Base-by-base conservation (phyloP, 2,888 invertebrate species). In the Ornithoptera alexandrae region DNA sequence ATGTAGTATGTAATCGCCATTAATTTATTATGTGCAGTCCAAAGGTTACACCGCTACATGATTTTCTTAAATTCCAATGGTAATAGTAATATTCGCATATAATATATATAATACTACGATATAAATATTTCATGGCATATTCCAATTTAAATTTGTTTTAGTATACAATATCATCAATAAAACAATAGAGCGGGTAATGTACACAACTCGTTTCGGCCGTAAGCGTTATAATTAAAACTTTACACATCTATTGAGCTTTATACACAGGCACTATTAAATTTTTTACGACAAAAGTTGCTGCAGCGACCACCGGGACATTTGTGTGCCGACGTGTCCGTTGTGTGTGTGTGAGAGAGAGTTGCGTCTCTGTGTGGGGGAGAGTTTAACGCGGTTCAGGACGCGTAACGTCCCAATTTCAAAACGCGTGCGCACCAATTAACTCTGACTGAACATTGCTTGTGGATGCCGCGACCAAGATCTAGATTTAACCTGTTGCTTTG, bases 191-290 rank as follows among this genome's bases (percentile, higher is more conserved):
- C 39, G 39, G 42, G 62, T 62, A 62, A 62, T 42, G 62, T 62
- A 24, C 56, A 58, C 67, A 57, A 24, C 62, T 22, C 62, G 20
- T 15, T 62, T n/a, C 67, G 30, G 67, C 62, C 62, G 24, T 67
- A 57, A 67, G 62, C 67, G 67, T 57, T 62, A 62, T 67, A 67
- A 67, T 67, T 67, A 62, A 67, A 67, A 36, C 62, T 39, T 62
- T 56, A 36, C 61, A 56, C 57, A 57, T 62, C 67, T 67, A 67
- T 67, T 67, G 67, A 67, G 57, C 39, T 67, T 67, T 67, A 62
- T 67, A 56, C 62, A 62, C 39, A 56, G 67, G 62, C 62, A 62
- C 62, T 62, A 67, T 67, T 67, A 67, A 62, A 67, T 50, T 42
- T 67, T 67, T 67, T 67, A 67, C 56, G 56, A 62, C 62, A n/a